These are phyloP conservation scores for Antheraea mylitta DNA, from an alignment of 1,140 invertebrate genomes.

Conservation along the genomic window DNA sequence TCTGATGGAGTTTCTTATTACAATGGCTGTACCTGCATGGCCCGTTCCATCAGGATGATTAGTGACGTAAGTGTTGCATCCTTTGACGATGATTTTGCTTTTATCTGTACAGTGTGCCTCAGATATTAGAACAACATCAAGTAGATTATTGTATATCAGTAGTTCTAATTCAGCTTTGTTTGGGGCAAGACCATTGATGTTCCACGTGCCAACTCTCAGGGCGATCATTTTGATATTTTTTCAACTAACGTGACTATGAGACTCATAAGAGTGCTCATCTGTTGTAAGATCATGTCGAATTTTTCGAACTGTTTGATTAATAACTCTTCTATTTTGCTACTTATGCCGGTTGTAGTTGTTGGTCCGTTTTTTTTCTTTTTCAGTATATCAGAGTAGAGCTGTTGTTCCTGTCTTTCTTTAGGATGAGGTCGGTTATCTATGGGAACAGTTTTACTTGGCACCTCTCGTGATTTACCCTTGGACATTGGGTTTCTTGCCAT, in stretches of 20 bases:
- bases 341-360: background rate
- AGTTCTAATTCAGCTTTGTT: conserved; percentile 6
- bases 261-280: conserved; percentile 6
- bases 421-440: background rate
- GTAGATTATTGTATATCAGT: background rate
- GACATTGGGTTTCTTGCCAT: background rate
- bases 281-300: conserved; percentile 1
- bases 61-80: background rate
- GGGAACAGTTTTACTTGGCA: background rate
- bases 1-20: too few species aligned
- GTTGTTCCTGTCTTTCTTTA: too few species aligned
- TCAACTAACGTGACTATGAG: conserved; percentile 4
- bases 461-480: background rate
- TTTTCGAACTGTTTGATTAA: conserved; percentile 7
- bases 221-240: background rate
- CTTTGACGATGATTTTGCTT: background rate
- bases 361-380: too few species aligned
- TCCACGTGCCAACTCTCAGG: background rate
- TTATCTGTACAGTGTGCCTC: background rate
- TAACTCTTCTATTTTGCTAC: background rate
- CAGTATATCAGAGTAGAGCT: too few species aligned
- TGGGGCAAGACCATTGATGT: conserved; percentile 4
- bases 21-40: background rate
- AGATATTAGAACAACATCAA: background rate
- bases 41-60: conserved; percentile 1